These are phyloP conservation scores for Acomys russatus DNA, from an alignment of 2,797 vertebrate species.

Conservation along the genomic window DNA sequence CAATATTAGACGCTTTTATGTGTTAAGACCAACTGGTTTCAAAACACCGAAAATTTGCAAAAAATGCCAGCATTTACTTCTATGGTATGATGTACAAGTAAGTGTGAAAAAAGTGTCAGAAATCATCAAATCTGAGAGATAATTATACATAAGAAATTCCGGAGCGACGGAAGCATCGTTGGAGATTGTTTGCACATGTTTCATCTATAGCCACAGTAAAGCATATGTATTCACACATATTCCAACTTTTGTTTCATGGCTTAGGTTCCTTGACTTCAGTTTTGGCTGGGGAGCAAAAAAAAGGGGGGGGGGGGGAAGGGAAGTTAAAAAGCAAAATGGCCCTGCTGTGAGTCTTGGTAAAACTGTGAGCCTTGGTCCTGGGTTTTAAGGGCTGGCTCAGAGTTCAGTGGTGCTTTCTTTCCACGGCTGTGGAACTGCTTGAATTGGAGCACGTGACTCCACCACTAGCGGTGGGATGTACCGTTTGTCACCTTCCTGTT, in stretches of 20 bases:
- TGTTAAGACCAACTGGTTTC: neutral
- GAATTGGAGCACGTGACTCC: neutral
- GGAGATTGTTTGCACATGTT: neutral
- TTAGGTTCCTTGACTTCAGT: neutral
- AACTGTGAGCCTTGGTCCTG: neutral
- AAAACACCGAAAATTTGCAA: neutral
- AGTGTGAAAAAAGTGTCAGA: slow-evolving; percentile 41
- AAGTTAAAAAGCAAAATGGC: slow-evolving; percentile 39
- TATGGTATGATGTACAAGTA: neutral
- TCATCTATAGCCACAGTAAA: slow-evolving; percentile 33
- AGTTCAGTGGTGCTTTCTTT: slow-evolving; percentile 37
- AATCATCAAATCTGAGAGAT: slow-evolving; percentile 28
- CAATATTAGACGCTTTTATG: neutral
- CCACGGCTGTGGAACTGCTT: neutral
- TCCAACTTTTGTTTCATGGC: neutral
- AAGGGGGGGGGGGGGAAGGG: neutral
- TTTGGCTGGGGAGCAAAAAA: neutral
- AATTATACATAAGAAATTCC: neutral
- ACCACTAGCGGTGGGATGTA: neutral
- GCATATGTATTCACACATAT: neutral
- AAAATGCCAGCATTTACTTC: neutral
- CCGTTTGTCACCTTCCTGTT: slow-evolving; percentile 11
- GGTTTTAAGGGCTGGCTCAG: neutral
- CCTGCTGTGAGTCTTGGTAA: slow-evolving; percentile 3
- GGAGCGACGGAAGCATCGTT: slow-evolving; percentile 10